Evolutionary conservation across 2,797 vertebrate species (phyloP).

Genomic region (Ficedula albicollis): DNA sequence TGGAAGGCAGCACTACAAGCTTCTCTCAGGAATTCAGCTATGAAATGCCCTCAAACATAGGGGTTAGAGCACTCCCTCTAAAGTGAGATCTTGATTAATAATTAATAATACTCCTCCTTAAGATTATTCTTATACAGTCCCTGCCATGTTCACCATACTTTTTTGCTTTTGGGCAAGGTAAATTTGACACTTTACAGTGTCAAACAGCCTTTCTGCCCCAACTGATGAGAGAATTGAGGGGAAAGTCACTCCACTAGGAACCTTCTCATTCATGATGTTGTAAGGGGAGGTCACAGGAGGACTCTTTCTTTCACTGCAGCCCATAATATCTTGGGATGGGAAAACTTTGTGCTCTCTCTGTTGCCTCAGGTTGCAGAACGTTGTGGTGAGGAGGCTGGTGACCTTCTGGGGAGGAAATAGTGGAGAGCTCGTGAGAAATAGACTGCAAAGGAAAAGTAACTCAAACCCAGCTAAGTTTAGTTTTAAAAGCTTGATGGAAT

Average conservation of each 20-base stretch:
- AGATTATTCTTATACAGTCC: neutral
- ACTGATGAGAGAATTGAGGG: neutral
- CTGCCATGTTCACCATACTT: neutral
- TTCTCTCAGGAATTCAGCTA: neutral
- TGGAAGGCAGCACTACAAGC: neutral
- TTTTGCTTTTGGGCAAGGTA: neutral
- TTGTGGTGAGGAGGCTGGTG: neutral
- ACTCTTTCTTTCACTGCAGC: neutral
- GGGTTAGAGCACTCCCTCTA: neutral
- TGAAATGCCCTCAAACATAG: neutral
- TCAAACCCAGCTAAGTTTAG: neutral
- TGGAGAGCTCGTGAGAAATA: neutral
- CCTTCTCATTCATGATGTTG: neutral
- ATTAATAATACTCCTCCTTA: neutral
- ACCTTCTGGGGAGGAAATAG: neutral
- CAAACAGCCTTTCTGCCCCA: neutral
- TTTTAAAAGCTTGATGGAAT: neutral
- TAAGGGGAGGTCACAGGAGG: neutral
- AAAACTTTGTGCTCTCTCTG: neutral
- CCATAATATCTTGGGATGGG: neutral
- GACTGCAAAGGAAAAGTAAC: neutral
- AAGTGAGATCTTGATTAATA: neutral
- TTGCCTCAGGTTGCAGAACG: neutral
- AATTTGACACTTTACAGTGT: neutral
- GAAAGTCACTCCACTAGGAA: neutral